Evolutionary conservation across 1,140 invertebrate species (phyloP).

Genomic region (Gryon sp.): DNA sequence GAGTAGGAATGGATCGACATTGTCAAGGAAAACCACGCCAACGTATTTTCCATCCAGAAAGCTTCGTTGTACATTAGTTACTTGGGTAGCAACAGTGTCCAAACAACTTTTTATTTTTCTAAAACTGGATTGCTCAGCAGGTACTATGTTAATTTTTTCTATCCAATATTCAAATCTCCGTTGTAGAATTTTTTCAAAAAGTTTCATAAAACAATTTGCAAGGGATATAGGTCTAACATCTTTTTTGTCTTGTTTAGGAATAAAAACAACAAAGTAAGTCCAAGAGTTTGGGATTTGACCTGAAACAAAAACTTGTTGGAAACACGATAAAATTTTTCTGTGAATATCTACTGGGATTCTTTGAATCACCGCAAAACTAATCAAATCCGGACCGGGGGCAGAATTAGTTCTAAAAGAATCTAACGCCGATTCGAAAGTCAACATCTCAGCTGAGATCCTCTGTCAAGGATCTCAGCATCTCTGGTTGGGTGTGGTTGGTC

Average conservation of each 20-base stretch:
- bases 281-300: slow-evolving; percentile 2
- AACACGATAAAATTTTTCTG: slow-evolving; percentile 2
- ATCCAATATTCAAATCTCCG: slow-evolving; percentile 35
- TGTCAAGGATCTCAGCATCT: neutral
- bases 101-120: slow-evolving; percentile 11
- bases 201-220: slow-evolving; percentile 22
- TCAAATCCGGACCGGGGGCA: slow-evolving; percentile 16
- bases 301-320: slow-evolving; percentile 9
- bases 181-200: slow-evolving; percentile 39
- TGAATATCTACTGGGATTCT: slow-evolving; percentile 1
- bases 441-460: too few relatives aligned
- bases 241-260: slow-evolving; percentile 23
- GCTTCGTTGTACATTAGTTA: neutral
- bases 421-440: slow-evolving; percentile 2
- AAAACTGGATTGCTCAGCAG: slow-evolving; percentile 42
- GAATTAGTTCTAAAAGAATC: neutral
- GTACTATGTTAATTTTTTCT: slow-evolving; percentile 24
- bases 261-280: slow-evolving; percentile 22
- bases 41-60: slow-evolving; percentile 11
- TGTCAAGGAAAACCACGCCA: slow-evolving; percentile 15
- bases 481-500: neutral
- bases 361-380: slow-evolving; percentile 3
- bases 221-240: slow-evolving; percentile 20
- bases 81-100: slow-evolving; percentile 27
- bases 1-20: slow-evolving; percentile 2